Base-by-base conservation (phyloP, 2,888 invertebrate genomes). In the Parasteatoda lunata region DNA sequence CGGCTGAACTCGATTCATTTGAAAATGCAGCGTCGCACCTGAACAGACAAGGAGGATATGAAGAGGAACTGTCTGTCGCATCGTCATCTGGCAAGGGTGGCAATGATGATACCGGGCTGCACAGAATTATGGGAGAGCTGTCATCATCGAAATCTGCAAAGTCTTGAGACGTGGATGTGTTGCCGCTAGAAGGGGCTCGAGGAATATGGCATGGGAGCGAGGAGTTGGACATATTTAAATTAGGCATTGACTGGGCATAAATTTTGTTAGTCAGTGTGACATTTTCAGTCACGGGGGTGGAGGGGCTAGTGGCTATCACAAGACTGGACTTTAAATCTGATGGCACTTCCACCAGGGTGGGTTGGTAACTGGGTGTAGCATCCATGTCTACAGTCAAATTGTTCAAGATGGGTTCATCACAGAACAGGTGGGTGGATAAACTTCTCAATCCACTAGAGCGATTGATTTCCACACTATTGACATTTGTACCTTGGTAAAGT, bases 101-200 rank as follows among this genome's bases (percentile, higher is more conserved):
- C 15, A 80, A 47, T 49, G 87, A 87, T 11, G 80, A 84, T 49
- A 82, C 69, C 3, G 89, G 88, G 45, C 89, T 88, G 52, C 85
- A 88, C 45, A 88, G 49, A 64, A 80, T 79, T 13, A 89, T 64
- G 3, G 88, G 82, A 3, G 85, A 81, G 51, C 85, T 84, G 54
- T 89, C 89, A 9, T 89, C 89, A 52, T 90, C 90, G 69, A 89
- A 89, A 76, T 90, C 90, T 30, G 89, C 88, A 78, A 90, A 86
- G 77, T 89, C 90, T 76, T 89, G 89, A 59, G 89, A 90, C 5
- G 90, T 90, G 11, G 90, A 90, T 30, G 90, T 89, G 51, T 90
- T 88, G 13, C 89, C 90, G 66, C 89, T 89, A 9, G 89, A 89
- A n/a, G 89, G 89, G 15, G 81, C 83, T 71, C 87, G 68, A 30